A percentile compares a stretch with the other conserved stretches of the same genome.
phyloP scores from a whole-genome alignment of 2,888 invertebrate species.

The Perithous albicinctus region DNA sequence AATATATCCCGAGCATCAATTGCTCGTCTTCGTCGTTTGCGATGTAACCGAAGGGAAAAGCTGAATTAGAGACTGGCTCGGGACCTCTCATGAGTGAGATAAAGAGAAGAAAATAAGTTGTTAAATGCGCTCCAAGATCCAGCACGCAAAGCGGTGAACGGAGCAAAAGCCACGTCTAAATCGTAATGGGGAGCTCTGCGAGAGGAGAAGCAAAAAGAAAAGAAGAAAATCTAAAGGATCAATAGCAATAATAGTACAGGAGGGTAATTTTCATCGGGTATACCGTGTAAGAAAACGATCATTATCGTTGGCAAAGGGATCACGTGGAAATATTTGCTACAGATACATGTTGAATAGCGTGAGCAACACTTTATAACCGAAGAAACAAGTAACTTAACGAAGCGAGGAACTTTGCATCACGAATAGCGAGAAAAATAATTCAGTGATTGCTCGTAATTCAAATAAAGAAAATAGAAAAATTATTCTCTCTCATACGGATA shows the following conservation, averaged over 20 bases:
- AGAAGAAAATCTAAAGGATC: slow-evolving; percentile 26
- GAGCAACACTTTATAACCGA: neutral
- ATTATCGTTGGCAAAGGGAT: slow-evolving; percentile 13
- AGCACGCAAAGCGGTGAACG: slow-evolving; percentile 50
- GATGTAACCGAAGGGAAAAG: slow-evolving; percentile 45
- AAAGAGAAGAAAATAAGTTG: slow-evolving; percentile 61
- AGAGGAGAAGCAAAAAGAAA: slow-evolving; percentile 15
- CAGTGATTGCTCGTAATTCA: neutral
- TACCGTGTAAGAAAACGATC: slow-evolving; percentile 38
- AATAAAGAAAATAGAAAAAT: too few species aligned
- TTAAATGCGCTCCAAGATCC: slow-evolving; percentile 58
- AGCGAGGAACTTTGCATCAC: neutral
- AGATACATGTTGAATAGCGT: slow-evolving; percentile 1
- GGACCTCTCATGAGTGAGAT: slow-evolving; percentile 55
- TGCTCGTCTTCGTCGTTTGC: slow-evolving; percentile 47
- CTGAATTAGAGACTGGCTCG: slow-evolving; percentile 50
- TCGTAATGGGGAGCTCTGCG: slow-evolving; percentile 43
- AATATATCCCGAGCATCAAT: slow-evolving; percentile 30
- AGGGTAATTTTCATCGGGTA: slow-evolving; percentile 41
- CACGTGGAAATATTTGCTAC: neutral
- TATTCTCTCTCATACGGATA: too few species aligned
- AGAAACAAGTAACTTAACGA: neutral
- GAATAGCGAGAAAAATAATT: neutral
- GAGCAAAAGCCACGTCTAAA: slow-evolving; percentile 11
- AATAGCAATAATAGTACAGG: slow-evolving; percentile 46